Base-by-base conservation (phyloP, 2,113 vertebrate genomes). In the Limanda limanda region DNA sequence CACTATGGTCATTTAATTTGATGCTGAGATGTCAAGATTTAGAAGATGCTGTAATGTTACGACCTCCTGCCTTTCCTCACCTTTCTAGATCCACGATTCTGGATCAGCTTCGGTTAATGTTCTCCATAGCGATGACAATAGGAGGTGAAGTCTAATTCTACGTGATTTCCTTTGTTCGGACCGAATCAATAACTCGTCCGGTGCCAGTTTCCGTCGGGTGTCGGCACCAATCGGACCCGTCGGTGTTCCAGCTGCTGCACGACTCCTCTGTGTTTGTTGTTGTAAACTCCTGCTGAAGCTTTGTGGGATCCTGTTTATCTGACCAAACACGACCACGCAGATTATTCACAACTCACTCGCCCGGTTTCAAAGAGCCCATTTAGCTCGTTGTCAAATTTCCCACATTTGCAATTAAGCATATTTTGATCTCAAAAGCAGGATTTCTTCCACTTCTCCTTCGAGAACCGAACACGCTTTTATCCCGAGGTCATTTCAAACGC, bases 271-370 rank as follows among this genome's bases (percentile, higher is more conserved):
- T 67, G 20, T 85, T 60, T 78, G 65, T 85, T 48, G 18, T 20
- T 35, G 48, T 56, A 6, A 47, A 9, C 51, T 20, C 3, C 56
- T 12, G 61, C n/a, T 15, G 0, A 9, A 40, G 64, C 70, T 64
- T 27, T 1, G 13, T 23, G 17, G 62, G 57, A 63, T 74, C 14
- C 17, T 48, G 54, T 68, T 78, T 69, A 70, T 82, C 55, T 66
- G 71, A 64, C 21, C 78, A 66, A 74, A 82, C 77, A 79, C 47
- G 8, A 17, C 14, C 60, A n/a, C 58, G 5, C 40, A 56, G 72
- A 86, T 81, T 72, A 79, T 51, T 56, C 14, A 23, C 20, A 62
- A 15, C 56, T 35, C 72, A 54, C 69, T n/a, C 72, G 71, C 77
- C 84, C 76, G 69, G 31, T 78, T 42, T 74, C 21, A 61, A 56